Conservation (phyloP, 2,888 invertebrate species). For the Heliconius hortense region DNA sequence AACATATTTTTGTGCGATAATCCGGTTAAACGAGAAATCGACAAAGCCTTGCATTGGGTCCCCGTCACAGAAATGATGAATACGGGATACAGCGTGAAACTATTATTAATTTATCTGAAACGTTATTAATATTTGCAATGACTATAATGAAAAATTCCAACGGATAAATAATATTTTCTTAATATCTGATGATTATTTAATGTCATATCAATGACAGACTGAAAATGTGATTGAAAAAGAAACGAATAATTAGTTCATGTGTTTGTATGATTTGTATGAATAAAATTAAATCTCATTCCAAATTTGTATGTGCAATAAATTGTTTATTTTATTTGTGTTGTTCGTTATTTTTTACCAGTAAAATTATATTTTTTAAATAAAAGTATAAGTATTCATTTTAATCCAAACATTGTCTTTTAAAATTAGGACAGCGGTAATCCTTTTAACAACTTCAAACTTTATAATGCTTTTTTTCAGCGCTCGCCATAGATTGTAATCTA, state of each 20-base stretch:
- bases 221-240: constrained; percentile 44
- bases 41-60: too few species aligned
- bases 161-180: constrained; percentile 11
- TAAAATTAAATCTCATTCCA: constrained; percentile 20
- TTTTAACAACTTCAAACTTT: not conserved
- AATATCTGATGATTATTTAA: not conserved
- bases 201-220: constrained; percentile 33
- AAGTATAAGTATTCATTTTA: not conserved
- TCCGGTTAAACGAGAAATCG: too few species aligned
- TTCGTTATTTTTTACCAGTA: not conserved
- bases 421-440: not conserved
- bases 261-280: constrained; percentile 19
- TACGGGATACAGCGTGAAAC: too few species aligned
- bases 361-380: constrained; percentile 11
- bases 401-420: not conserved
- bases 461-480: not conserved
- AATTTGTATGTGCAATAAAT: constrained; percentile 15
- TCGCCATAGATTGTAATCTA: not conserved
- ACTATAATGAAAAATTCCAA: constrained; percentile 18
- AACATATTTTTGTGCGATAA: too few species aligned
- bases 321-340: constrained; percentile 8
- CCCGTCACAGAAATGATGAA: too few species aligned
- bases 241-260: constrained; percentile 16
- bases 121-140: constrained; percentile 17
- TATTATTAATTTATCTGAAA: not conserved